Conservation (phyloP, 2,888 invertebrate genomes). For the Acleris cristana region DNA sequence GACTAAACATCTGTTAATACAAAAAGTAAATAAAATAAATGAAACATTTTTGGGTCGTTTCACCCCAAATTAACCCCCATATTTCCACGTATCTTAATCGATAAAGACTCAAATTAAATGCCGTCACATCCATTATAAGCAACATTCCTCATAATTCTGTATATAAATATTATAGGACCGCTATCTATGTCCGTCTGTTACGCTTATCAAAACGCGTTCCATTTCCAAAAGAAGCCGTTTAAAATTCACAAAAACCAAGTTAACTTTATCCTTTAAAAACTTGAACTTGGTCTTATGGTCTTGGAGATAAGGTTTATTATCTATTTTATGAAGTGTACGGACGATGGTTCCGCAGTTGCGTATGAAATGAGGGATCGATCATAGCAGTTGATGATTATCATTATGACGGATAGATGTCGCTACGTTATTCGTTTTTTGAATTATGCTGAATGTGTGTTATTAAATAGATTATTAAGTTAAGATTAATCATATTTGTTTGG, state of each 20-base stretch:
- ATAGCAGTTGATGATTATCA: slow-evolving; percentile 32
- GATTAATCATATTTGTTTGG: too few species aligned
- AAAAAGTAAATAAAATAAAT: too few species aligned
- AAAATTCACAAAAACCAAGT: slow-evolving; percentile 4
- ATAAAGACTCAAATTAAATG: slow-evolving; percentile 18
- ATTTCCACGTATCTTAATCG: slow-evolving; percentile 1
- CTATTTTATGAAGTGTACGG: background rate
- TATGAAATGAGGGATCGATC: slow-evolving; percentile 32
- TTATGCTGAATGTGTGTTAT: too few species aligned
- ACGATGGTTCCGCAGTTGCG: slow-evolving; percentile 17
- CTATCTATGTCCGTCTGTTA: slow-evolving; percentile 28
- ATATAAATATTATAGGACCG: slow-evolving; percentile 28
- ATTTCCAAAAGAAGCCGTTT: slow-evolving; percentile 24
- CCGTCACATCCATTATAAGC: slow-evolving; percentile 25
- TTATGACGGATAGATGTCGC: slow-evolving; percentile 33
- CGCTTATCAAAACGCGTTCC: slow-evolving; percentile 29
- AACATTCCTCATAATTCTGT: slow-evolving; percentile 33
- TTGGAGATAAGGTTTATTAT: slow-evolving; percentile 1
- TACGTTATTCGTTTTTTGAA: slow-evolving; percentile 6
- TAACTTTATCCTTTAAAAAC: background rate
- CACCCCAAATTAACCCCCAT: slow-evolving; percentile 19
- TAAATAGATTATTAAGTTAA: too few species aligned
- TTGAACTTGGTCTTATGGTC: background rate
- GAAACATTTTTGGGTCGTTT: background rate
- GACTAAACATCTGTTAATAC: too few species aligned